Base-by-base conservation (phyloP, 2,888 invertebrate genomes). In the Ophion ellenae region DNA sequence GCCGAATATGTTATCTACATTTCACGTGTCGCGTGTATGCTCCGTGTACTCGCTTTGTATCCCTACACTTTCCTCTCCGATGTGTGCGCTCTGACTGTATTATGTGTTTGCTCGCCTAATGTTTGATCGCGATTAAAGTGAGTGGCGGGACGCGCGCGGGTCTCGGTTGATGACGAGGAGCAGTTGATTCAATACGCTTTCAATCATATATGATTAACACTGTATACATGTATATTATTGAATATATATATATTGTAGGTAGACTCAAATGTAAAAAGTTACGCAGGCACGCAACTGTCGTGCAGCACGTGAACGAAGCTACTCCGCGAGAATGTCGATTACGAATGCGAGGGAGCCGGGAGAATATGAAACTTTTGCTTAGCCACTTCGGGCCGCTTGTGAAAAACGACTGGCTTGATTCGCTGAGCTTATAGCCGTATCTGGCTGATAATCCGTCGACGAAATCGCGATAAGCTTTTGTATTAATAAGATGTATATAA, bases 141-240 rank as follows among this genome's bases (percentile, higher is more conserved):
- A 63, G 64, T 73, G 67, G 57, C 45, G 63, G 45, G 71, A 17
- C 59, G 40, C 40, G 69, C 45, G 28, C 36, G 45, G 11, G 28
- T 63, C n/a, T 74, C 10, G 70, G 47, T 69, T 32, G 32, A 32
- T 32, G 4, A 63, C 73, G 63, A 78, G 67, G 20, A 67, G 67
- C 28, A 57, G 79, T 80, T 64, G 80, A 77, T 74, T 81, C 73
- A 73, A 85, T 83, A 32, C 53, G 82, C 76, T 40, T 63, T 83
- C 70, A 69, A 79, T 79, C 73, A n/a, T 75, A 53, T 69, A 70
- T 45, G 40, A n/a, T 59, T 64, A 57, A 63, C 36, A 20, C 17
- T 57, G 17, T 24, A 45, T 20, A 20, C n/a, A 32, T 32, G 32
- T 73, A 59, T 47, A 47, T 47, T 47, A 47, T 47, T 47, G 3